These are phyloP conservation scores for Lepus oiostolus DNA, from an alignment of 2,797 vertebrate species.

Conservation along the genomic window DNA sequence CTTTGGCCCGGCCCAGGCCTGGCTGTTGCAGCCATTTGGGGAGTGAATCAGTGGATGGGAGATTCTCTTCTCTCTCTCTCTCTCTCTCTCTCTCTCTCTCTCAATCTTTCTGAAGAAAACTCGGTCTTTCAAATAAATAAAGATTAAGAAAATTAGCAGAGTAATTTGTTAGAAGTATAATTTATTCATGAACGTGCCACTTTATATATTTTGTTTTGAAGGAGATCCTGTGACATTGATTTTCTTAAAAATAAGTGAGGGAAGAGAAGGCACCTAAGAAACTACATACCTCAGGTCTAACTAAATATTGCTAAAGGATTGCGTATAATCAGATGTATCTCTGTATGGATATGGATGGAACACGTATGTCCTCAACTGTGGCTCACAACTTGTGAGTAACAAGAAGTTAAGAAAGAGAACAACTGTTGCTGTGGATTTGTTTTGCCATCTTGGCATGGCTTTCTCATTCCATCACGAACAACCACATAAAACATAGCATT, in stretches of 20 bases:
- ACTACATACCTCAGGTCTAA: background rate
- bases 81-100: too few species aligned
- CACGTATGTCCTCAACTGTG: background rate
- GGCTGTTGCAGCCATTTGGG: too few species aligned
- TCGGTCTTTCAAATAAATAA: too few species aligned
- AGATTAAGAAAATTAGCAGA: background rate
- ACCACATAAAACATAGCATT: background rate
- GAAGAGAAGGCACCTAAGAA: background rate
- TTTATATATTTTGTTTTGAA: background rate
- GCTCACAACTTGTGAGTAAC: constrained; percentile 13
- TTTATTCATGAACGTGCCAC: background rate
- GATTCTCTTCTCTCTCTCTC: too few species aligned
- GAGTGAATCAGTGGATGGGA: too few species aligned
- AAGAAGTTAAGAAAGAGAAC: constrained; percentile 14
- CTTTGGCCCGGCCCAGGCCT: too few species aligned
- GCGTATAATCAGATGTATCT: background rate
- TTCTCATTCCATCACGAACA: too few species aligned
- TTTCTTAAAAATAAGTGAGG: constrained; percentile 37
- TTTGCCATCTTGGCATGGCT: too few species aligned
- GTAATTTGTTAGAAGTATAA: background rate
- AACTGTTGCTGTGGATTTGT: background rate
- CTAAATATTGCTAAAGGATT: background rate
- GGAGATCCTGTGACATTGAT: background rate
- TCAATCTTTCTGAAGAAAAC: too few species aligned
- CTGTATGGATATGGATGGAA: background rate